Conservation (phyloP, 2,113 vertebrate species). For the Riparia riparia region DNA sequence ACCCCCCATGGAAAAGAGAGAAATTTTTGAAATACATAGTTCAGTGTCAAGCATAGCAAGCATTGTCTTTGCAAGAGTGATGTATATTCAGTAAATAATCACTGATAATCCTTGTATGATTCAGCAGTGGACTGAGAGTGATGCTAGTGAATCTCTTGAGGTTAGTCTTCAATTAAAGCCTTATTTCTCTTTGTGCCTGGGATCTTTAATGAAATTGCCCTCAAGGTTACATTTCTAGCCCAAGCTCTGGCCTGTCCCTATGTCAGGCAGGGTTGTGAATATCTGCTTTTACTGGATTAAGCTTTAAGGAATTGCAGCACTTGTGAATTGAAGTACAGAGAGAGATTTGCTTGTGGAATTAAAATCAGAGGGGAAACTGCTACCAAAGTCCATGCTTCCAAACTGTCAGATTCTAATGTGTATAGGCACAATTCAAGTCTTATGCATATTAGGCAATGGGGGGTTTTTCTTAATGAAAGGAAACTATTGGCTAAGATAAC, state of each 20-base stretch:
- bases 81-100: not conserved
- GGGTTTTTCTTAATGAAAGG: not conserved
- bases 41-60: not conserved
- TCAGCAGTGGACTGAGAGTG: not conserved
- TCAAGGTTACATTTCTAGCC: not conserved
- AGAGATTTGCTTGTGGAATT: conserved; percentile 25
- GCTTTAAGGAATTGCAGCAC: not conserved
- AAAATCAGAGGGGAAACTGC: conserved; percentile 36
- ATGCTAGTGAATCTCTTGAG: not conserved
- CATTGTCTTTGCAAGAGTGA: not conserved
- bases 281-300: not conserved
- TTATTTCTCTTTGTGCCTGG: not conserved
- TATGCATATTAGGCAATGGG: not conserved
- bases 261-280: not conserved
- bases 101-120: not conserved
- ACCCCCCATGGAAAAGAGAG: not conserved
- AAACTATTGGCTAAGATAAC: not conserved
- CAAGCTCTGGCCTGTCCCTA: not conserved
- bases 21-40: not conserved
- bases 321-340: not conserved
- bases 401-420: not conserved
- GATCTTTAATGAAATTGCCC: not conserved
- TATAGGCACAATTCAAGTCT: conserved; percentile 17
- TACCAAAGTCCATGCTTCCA: conserved; percentile 14
- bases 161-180: not conserved